Percentiles rank a stretch among this genome's conserved stretches.
phyloP scores from a whole-genome alignment of 2,113 vertebrate species.

The Platichthys flesus region DNA sequence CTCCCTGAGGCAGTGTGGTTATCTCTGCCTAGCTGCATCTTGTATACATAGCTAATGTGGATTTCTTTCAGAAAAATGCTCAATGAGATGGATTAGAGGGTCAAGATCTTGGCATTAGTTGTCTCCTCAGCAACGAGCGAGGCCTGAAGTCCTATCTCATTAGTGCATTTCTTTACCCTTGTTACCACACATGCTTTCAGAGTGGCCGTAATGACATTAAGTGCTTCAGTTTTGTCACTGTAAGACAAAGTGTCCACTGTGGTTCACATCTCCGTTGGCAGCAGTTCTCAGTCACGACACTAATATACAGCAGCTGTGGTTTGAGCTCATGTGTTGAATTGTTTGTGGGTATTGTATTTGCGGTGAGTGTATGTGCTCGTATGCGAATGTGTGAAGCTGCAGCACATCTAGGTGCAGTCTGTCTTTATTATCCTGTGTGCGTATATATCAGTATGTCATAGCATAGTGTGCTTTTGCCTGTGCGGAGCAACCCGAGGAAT shows the following conservation, averaged over 20 bases:
- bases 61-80: slow-evolving; percentile 32
- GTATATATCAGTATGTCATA: slow-evolving; percentile 36
- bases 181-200: slow-evolving; percentile 6
- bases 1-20: slow-evolving; percentile 12
- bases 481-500: slow-evolving; percentile 56
- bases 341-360: background rate
- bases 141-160: slow-evolving; percentile 40
- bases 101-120: slow-evolving; percentile 42
- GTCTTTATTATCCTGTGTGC: slow-evolving; percentile 46
- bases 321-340: slow-evolving; percentile 10
- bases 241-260: slow-evolving; percentile 17
- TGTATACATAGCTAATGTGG: slow-evolving; percentile 36
- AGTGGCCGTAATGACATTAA: slow-evolving; percentile 19
- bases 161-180: slow-evolving; percentile 41
- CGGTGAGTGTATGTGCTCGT: background rate
- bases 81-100: slow-evolving; percentile 41
- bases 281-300: slow-evolving; percentile 21
- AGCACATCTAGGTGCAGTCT: slow-evolving; percentile 43
- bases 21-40: slow-evolving; percentile 15
- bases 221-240: slow-evolving; percentile 7
- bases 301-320: slow-evolving; percentile 24
- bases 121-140: slow-evolving; percentile 25
- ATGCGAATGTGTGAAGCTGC: slow-evolving; percentile 30
- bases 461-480: slow-evolving; percentile 48
- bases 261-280: slow-evolving; percentile 31